Evolutionary conservation across 2,797 vertebrate genomes (phyloP).

Genomic region (Sebastes umbrosus): DNA sequence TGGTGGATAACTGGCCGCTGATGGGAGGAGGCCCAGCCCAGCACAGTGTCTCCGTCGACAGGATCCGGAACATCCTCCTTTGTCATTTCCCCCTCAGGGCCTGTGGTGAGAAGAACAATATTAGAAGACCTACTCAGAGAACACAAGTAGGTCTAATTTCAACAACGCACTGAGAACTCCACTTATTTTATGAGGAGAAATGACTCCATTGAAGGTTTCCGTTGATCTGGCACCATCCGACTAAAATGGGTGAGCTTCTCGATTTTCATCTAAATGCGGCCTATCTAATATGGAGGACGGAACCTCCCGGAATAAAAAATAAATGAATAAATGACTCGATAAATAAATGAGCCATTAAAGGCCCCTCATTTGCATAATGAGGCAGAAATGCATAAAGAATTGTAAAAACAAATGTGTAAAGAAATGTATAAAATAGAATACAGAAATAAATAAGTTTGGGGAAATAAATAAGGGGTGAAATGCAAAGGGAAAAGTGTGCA

Average conservation of each 20-base stretch:
- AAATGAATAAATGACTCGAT: too few species aligned
- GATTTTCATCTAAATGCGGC: not conserved
- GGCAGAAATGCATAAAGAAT: too few species aligned
- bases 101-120: constrained; percentile 57
- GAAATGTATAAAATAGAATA: too few species aligned
- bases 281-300: too few species aligned
- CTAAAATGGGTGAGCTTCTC: not conserved
- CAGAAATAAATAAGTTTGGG: too few species aligned
- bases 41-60: constrained; percentile 80
- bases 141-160: constrained; percentile 59
- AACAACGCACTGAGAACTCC: not conserved
- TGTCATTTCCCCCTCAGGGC: constrained; percentile 89
- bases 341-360: too few species aligned
- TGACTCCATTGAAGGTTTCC: not conserved
- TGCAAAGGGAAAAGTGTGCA: too few species aligned
- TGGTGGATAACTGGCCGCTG: constrained; percentile 88
- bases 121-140: constrained; percentile 63
- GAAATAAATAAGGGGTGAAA: too few species aligned
- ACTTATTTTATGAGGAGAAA: not conserved
- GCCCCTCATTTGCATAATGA: too few species aligned
- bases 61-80: constrained; percentile 91
- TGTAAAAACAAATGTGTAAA: too few species aligned
- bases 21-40: constrained; percentile 75
- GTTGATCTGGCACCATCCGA: not conserved
- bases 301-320: too few species aligned